phyloP scores from a whole-genome alignment of 2,888 invertebrate genomes.

The Enchytraeus crypticus region DNA sequence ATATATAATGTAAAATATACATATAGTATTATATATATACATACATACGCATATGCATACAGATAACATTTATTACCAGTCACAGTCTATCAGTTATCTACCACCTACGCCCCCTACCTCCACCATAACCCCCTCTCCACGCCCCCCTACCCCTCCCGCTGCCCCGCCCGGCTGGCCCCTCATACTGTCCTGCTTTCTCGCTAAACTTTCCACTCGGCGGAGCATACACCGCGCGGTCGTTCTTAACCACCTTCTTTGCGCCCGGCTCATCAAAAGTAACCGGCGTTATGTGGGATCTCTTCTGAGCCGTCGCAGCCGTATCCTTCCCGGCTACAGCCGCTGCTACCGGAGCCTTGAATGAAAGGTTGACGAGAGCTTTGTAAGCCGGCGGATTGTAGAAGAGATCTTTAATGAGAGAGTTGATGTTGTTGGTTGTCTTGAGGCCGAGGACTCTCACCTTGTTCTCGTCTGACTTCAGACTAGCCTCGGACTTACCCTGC shows the following conservation, averaged over 20 bases:
- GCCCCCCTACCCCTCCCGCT: too few species aligned
- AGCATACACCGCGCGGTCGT: constrained; percentile 38
- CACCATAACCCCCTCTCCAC: too few species aligned
- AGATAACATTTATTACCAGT: too few species aligned
- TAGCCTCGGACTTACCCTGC: not conserved
- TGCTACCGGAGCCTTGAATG: constrained; percentile 37
- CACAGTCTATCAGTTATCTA: too few species aligned
- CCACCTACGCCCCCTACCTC: too few species aligned
- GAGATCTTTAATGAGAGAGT: constrained; percentile 79
- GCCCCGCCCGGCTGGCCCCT: not conserved
- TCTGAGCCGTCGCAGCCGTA: constrained; percentile 22
- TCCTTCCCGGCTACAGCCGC: too few species aligned
- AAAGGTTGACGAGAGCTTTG: constrained; percentile 55
- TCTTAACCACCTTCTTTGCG: constrained; percentile 27
- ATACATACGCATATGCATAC: too few species aligned
- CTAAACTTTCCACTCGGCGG: constrained; percentile 48
- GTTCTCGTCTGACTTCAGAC: not conserved
- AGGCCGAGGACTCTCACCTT: not conserved
- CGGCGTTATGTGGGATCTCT: constrained; percentile 36
- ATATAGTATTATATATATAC: too few species aligned
- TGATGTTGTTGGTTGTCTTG: constrained; percentile 84
- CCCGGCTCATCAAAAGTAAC: constrained; percentile 36
- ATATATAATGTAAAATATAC: too few species aligned
- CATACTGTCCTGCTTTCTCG: constrained; percentile 40
- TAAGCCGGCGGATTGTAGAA: constrained; percentile 89